Conservation (phyloP, 2,797 vertebrate genomes). For the Micromesistius poutassou region DNA sequence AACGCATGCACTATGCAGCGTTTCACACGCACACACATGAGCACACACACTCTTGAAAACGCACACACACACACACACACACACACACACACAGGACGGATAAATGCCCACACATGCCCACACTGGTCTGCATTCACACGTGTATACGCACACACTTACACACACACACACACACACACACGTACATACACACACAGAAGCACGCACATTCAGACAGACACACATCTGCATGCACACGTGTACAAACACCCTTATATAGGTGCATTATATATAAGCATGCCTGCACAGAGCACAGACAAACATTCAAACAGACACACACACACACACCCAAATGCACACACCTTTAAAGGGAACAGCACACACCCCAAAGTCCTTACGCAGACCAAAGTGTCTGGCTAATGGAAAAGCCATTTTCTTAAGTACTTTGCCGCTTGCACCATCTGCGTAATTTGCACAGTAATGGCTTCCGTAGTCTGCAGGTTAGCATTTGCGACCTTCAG, state of each 20-base stretch:
- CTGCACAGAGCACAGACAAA: conserved; percentile 26
- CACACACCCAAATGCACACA: conserved; percentile 1
- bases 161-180: conserved; percentile 9
- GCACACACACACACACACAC: conserved; percentile 28
- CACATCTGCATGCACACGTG: conserved; percentile 7
- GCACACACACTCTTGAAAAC: conserved; percentile 14
- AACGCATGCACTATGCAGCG: not conserved
- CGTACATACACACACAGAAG: conserved; percentile 23
- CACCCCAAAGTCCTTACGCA: conserved; percentile 54
- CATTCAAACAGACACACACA: conserved; percentile 16
- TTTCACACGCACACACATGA: conserved; percentile 15
- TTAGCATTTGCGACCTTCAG: conserved; percentile 55
- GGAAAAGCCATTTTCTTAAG: conserved; percentile 71
- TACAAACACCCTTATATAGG: conserved; percentile 15
- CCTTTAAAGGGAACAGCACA: conserved; percentile 35
- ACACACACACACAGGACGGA: conserved; percentile 12
- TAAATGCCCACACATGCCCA: not conserved
- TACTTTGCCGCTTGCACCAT: conserved; percentile 68
- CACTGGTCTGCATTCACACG: conserved; percentile 13
- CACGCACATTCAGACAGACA: conserved; percentile 22
- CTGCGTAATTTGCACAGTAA: conserved; percentile 65
- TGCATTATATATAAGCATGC: conserved; percentile 20
- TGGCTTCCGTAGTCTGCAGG: conserved; percentile 65
- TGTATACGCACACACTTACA: conserved; percentile 9
- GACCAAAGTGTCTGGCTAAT: conserved; percentile 70